Conservation (phyloP, 2,113 vertebrate genomes). For the Saguinus imperator region DNA sequence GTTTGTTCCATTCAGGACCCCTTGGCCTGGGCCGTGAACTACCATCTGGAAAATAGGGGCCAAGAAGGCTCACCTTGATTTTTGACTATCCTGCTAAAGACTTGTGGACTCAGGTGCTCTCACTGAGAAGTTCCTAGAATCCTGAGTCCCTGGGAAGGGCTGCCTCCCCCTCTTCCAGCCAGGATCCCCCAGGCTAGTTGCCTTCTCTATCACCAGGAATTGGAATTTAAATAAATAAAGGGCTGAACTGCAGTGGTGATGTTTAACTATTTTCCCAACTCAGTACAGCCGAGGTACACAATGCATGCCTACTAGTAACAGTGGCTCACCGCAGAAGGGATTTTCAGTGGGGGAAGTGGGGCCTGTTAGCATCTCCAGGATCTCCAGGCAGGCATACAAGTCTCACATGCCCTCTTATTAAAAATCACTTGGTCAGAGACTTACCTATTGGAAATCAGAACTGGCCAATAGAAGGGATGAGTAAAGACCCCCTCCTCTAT, state of each 20-base stretch:
- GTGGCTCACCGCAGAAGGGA: neutral
- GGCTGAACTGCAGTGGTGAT: constrained; percentile 13
- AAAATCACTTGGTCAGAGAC: constrained; percentile 6
- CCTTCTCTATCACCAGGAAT: constrained; percentile 26
- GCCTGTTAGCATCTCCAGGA: neutral
- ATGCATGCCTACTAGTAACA: neutral
- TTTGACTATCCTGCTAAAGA: constrained; percentile 31
- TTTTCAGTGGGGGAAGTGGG: neutral
- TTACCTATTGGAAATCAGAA: neutral
- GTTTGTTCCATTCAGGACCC: neutral
- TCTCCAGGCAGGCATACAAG: neutral
- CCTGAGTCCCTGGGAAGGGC: neutral
- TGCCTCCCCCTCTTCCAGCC: neutral
- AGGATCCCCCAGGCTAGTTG: neutral
- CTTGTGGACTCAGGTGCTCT: neutral
- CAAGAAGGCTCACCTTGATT: constrained; percentile 24
- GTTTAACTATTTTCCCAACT: neutral
- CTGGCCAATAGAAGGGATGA: neutral
- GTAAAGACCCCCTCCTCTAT: neutral
- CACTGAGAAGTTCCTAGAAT: constrained; percentile 32
- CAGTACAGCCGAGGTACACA: neutral
- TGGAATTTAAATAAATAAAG: constrained; percentile 27
- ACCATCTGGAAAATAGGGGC: neutral
- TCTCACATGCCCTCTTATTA: constrained; percentile 1
- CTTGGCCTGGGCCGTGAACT: neutral